Base-by-base conservation (phyloP, 1,140 invertebrate species). In the Temnothorax curvispinosus region DNA sequence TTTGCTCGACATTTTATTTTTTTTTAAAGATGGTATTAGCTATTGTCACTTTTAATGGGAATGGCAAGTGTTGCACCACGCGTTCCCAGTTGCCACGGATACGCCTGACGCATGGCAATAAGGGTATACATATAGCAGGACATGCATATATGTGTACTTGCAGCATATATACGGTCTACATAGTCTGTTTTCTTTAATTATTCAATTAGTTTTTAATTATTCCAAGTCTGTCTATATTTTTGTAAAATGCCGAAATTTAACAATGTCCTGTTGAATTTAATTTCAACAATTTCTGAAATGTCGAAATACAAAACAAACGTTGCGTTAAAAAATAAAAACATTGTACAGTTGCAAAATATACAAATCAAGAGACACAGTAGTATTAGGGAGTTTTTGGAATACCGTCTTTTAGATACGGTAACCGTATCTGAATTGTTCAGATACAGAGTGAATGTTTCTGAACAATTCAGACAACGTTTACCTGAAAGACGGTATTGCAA, bases 61-160 rank as follows among this genome's bases (percentile, higher is more conserved):
- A 76, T 56, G 35, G 7, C 41, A 64, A 75, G 35, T 81, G 0
- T 21, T 13, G 35, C 18, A 21, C 56, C 41, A 88, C 8, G 41
- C 60, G 32, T 77, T 52, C 58, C n/a, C 32, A 27, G 88, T 89
- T 89, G 13, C 87, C 56, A 87, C 32, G 88, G 88, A n/a, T 56
- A 89, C 87, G 67, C 60, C 21, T 86, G 71, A 87, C 71, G 69
- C 87, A 86, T 86, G 18, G 41, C 41, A 64, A 32, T 21, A 15
- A 1, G n/a, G 2, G 18, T 52, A 50, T 41, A 54, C n/a, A 11
- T 44, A 54, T 21, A 18, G 56, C 27, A 18, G 5, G 3, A 58
- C 0, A 21, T 27, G 44, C 35, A 41, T 13, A 9, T 50, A 41
- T 27, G 27, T 27, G 27, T 54, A 58, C 3, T n/a, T 41, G 21